Conservation (phyloP, 2,797 vertebrate genomes). For the Chromobotia macracanthus region DNA sequence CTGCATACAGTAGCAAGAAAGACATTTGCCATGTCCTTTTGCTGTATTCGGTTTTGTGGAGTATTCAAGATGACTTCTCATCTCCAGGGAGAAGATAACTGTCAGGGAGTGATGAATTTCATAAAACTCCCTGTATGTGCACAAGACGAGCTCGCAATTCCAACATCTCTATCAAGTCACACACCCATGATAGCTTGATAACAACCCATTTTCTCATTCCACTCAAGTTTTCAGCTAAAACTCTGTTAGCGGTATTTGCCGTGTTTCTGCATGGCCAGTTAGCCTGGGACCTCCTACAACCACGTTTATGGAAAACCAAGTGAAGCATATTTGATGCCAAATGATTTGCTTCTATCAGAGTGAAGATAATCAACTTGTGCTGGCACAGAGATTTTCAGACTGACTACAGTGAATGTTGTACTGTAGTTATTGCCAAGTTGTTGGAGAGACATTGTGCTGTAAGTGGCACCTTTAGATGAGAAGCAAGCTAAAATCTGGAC, state of each 20-base stretch:
- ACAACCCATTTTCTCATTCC: slow-evolving; percentile 5
- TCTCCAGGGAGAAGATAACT: slow-evolving; percentile 10
- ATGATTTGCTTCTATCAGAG: slow-evolving; percentile 32
- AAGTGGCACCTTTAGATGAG: background rate
- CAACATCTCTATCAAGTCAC: background rate
- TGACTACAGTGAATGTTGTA: background rate
- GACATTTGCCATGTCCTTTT: slow-evolving; percentile 3
- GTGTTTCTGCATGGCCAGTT: slow-evolving; percentile 30
- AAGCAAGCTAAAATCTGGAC: no score
- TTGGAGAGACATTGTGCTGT: background rate
- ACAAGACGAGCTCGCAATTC: slow-evolving; percentile 13
- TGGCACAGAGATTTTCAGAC: slow-evolving; percentile 19
- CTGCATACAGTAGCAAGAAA: background rate
- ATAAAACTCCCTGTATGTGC: slow-evolving; percentile 26
- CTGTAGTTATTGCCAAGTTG: slow-evolving; percentile 14
- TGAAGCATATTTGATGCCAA: slow-evolving; percentile 35
- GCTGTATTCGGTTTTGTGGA: slow-evolving; percentile 28
- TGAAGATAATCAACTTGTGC: slow-evolving; percentile 25
- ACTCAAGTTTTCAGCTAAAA: background rate
- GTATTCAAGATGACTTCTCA: slow-evolving; percentile 41
- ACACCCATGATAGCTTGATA: slow-evolving; percentile 5
- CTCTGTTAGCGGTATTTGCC: slow-evolving; percentile 6
- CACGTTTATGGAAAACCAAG: slow-evolving; percentile 30
- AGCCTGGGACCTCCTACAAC: slow-evolving; percentile 1
- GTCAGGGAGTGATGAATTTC: slow-evolving; percentile 44